These are phyloP conservation scores for Calidris pugnax DNA, from an alignment of 2,113 vertebrate genomes.

Conservation along the genomic window DNA sequence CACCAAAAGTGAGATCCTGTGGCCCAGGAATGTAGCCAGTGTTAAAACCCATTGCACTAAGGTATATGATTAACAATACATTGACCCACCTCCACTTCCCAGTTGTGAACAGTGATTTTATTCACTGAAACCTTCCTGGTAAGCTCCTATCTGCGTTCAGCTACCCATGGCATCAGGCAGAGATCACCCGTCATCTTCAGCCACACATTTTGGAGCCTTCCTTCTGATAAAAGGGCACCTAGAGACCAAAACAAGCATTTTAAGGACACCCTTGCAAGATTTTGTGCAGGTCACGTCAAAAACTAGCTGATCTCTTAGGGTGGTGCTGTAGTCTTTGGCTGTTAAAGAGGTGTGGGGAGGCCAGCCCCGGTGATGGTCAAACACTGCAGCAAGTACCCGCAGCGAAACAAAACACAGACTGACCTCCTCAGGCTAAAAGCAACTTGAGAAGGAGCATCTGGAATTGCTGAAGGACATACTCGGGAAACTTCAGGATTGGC, in stretches of 20 bases:
- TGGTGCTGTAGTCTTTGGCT: background rate
- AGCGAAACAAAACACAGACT: background rate
- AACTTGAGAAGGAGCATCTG: background rate
- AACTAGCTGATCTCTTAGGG: background rate
- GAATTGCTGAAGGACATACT: background rate
- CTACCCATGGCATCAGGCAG: background rate
- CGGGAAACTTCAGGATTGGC: background rate
- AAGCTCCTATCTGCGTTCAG: background rate
- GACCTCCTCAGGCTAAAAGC: background rate
- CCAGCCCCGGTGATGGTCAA: background rate
- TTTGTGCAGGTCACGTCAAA: background rate
- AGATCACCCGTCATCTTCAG: background rate
- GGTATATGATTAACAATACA: rapidly evolving
- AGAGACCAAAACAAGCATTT: background rate
- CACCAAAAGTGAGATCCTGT: background rate
- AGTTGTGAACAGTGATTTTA: background rate
- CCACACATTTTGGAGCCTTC: background rate
- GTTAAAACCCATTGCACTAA: background rate
- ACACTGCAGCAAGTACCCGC: background rate
- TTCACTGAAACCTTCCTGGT: background rate
- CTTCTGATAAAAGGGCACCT: background rate
- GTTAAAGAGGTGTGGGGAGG: rapidly evolving
- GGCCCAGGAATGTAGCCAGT: background rate
- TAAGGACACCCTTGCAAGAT: background rate
- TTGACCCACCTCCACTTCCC: background rate